Evolutionary conservation across 2,113 vertebrate genomes (phyloP).

Genomic region (Geococcyx californianus): DNA sequence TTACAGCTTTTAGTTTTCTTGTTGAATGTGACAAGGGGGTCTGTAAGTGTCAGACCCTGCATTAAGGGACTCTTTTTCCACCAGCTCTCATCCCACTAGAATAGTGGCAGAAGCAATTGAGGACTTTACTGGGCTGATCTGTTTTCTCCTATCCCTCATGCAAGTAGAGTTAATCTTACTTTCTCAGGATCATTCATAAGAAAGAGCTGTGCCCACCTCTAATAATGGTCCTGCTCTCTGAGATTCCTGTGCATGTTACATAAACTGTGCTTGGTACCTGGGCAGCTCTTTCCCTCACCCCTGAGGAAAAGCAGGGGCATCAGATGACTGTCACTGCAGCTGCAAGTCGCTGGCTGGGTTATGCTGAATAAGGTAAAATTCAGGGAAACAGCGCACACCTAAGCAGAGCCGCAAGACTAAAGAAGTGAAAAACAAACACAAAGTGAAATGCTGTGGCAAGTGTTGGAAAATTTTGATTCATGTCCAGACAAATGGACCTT

Average conservation of each 20-base stretch:
- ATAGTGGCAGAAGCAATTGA: neutral
- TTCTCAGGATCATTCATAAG: neutral
- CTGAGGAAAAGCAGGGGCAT: neutral
- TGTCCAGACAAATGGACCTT: neutral
- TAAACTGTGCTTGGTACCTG: neutral
- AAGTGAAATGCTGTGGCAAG: neutral
- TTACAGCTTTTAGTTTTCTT: neutral
- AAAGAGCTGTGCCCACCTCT: neutral
- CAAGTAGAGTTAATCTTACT: neutral
- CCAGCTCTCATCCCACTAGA: neutral
- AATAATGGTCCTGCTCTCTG: neutral
- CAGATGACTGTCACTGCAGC: neutral
- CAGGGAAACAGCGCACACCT: neutral
- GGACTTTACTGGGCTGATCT: neutral
- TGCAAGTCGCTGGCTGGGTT: neutral
- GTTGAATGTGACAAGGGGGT: neutral
- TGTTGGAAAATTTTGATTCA: neutral
- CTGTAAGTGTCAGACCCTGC: neutral
- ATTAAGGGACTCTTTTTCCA: neutral
- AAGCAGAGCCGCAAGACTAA: neutral
- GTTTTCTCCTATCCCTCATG: neutral
- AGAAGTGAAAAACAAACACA: neutral
- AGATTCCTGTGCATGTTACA: neutral
- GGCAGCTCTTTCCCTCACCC: neutral
- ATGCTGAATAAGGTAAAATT: neutral